Conservation (phyloP, 2,888 invertebrate genomes). For the Caradrina clavipalpis region DNA sequence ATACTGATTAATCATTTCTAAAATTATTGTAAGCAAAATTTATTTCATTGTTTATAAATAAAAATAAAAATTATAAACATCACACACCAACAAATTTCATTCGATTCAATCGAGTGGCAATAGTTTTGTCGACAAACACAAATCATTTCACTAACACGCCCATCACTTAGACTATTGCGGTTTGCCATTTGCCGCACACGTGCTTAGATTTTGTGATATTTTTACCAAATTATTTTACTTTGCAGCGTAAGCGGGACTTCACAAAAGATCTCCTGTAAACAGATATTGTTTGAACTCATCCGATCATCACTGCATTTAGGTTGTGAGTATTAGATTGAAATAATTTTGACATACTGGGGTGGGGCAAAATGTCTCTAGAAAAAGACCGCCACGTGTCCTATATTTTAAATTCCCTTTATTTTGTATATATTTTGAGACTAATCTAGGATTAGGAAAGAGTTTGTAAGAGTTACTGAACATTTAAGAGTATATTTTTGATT, state of each 20-base stretch:
- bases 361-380: constrained; percentile 87
- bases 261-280: constrained; percentile 72
- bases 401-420: constrained; percentile 76
- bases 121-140: constrained; percentile 29
- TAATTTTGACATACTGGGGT: constrained; percentile 87
- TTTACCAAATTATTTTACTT: constrained; percentile 85
- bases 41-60: not conserved
- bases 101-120: constrained; percentile 23
- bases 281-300: constrained; percentile 77
- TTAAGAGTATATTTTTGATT: constrained; percentile 33
- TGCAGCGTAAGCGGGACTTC: constrained; percentile 77
- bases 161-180: constrained; percentile 76
- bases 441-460: constrained; percentile 40
- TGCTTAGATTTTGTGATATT: constrained; percentile 90
- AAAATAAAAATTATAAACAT: not conserved
- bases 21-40: not conserved
- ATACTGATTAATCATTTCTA: not conserved
- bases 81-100: constrained; percentile 5
- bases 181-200: constrained; percentile 90
- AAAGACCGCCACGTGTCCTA: constrained; percentile 89
- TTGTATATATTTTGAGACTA: constrained; percentile 63
- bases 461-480: constrained; percentile 15
- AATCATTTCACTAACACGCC: constrained; percentile 24
- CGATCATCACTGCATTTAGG: constrained; percentile 73
- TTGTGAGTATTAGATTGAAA: constrained; percentile 79